phyloP scores from a whole-genome alignment of 2,888 invertebrate genomes.

The Netelia virgata region DNA sequence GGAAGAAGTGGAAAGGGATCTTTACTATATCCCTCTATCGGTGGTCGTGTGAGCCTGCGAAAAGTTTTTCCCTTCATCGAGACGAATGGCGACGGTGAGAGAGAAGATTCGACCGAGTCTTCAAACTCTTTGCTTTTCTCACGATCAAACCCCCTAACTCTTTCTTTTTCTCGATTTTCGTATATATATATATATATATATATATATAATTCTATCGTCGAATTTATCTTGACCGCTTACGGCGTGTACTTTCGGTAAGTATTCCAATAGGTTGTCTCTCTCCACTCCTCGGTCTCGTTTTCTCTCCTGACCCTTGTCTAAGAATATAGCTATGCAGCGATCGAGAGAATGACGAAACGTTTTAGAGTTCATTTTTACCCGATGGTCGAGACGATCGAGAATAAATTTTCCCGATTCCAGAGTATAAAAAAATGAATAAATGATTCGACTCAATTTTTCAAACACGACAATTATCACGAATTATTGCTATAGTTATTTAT shows the following conservation, averaged over 20 bases:
- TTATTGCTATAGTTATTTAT: too few relatives aligned
- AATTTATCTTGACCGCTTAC: conserved; percentile 53
- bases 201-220: conserved; percentile 28
- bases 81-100: conserved; percentile 45
- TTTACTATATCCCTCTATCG: neutral
- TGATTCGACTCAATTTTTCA: too few relatives aligned
- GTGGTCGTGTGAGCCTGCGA: conserved; percentile 41
- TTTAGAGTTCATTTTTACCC: conserved; percentile 7
- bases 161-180: neutral
- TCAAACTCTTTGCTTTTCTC: conserved; percentile 52
- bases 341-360: conserved; percentile 3
- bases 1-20: neutral
- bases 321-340: neutral
- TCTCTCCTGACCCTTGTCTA: neutral
- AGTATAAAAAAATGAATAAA: too few relatives aligned
- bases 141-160: neutral
- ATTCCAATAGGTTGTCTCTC: conserved; percentile 38
- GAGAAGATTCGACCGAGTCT: conserved; percentile 52
- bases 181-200: neutral
- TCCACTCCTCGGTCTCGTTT: conserved; percentile 19
- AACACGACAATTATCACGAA: too few relatives aligned
- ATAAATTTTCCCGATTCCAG: neutral
- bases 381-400: conserved; percentile 1
- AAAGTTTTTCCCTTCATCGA: conserved; percentile 37
- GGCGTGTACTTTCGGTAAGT: conserved; percentile 57